phyloP scores from a whole-genome alignment of 2,113 vertebrate species.

The Zootoca vivipara region DNA sequence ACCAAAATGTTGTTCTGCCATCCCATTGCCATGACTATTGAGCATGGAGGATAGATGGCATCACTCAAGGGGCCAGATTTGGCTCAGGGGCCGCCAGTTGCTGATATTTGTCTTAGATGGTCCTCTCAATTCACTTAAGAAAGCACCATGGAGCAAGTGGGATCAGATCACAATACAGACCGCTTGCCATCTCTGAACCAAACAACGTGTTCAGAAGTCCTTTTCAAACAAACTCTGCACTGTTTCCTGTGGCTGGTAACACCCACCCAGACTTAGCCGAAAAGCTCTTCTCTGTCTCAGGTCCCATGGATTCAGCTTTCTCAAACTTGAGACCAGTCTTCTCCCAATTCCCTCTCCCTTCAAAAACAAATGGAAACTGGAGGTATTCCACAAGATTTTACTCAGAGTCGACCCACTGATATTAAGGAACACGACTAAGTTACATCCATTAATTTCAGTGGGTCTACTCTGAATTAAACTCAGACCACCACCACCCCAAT shows the following conservation, averaged over 20 bases:
- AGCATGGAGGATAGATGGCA: not conserved
- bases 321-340: not conserved
- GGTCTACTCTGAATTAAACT: too few relatives aligned
- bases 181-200: not conserved
- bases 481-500: not conserved
- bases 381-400: not conserved
- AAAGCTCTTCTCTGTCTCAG: not conserved
- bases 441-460: too few relatives aligned
- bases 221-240: not conserved
- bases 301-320: not conserved
- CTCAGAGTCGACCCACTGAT: too few relatives aligned
- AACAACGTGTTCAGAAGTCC: not conserved
- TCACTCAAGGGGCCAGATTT: not conserved
- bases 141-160: not conserved
- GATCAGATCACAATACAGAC: not conserved
- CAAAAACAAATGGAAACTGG: not conserved
- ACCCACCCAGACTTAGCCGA: not conserved
- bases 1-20: too few relatives aligned
- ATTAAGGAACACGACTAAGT: too few relatives aligned
- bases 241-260: not conserved
- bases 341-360: not conserved
- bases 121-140: not conserved
- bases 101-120: not conserved
- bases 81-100: not conserved
- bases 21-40: not conserved